A percentile compares a stretch with the other conserved stretches of the same genome.
Evolutionary conservation across 2,797 vertebrate species (phyloP).

Genomic region (Heliangelus exortis): DNA sequence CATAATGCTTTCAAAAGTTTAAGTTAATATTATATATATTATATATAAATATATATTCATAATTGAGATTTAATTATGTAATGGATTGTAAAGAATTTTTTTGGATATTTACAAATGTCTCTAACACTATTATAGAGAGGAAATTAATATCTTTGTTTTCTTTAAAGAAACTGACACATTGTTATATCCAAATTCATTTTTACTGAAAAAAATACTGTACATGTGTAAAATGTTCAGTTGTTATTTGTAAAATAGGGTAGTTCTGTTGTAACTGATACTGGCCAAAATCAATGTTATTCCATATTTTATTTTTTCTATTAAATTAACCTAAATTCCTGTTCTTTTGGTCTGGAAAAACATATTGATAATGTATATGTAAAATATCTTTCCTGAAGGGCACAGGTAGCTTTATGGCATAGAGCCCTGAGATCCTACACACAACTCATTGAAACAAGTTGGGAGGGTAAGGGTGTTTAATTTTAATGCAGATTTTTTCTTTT

Average conservation of each 20-base stretch:
- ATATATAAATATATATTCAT: conserved; percentile 83
- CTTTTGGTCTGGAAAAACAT: conserved; percentile 75
- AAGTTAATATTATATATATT: conserved; percentile 82
- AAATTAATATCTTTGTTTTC: conserved; percentile 79
- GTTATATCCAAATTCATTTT: conserved; percentile 81
- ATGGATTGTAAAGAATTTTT: conserved; percentile 83
- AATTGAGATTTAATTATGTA: conserved; percentile 82
- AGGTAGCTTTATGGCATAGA: background rate
- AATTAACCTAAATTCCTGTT: conserved; percentile 83
- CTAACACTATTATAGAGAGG: conserved; percentile 76
- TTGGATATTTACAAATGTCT: conserved; percentile 79
- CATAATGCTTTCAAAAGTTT: conserved; percentile 83
- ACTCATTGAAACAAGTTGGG: background rate
- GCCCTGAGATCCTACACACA: background rate
- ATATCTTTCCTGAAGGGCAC: background rate
- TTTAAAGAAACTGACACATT: conserved; percentile 74
- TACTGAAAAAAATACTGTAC: conserved; percentile 85
- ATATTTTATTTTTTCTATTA: conserved; percentile 87
- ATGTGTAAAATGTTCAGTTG: conserved; percentile 87
- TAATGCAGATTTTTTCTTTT: background rate
- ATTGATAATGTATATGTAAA: conserved; percentile 62
- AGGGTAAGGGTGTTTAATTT: background rate
- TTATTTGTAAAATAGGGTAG: conserved; percentile 86
- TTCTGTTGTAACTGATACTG: conserved; percentile 84
- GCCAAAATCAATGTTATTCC: conserved; percentile 84